Evolutionary conservation across 2,888 invertebrate genomes (phyloP), one percentile per base, ranked within the genome.

Genomic region (Melanotus villosus): DNA sequence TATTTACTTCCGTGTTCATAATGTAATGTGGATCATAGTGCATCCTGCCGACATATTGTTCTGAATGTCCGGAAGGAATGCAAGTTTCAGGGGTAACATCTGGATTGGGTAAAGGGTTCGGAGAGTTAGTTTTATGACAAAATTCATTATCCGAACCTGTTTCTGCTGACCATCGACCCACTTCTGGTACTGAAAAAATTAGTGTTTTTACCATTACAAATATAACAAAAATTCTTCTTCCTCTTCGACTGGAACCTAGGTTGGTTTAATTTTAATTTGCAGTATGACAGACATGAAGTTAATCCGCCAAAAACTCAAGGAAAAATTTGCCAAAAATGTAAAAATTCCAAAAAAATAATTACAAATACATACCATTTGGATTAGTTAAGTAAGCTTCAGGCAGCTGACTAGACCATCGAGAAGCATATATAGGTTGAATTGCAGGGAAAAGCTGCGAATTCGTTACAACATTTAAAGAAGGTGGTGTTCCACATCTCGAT

Each of bases 81-180:
- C 87, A 83, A 1, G 88, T 88, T 79, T 92, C 91, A 0, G 88
- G 87, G 0, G 91, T 92, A 58, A 93, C 89, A 80, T 93, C 93
- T 0, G 93, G 93, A 85, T 91, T 90, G n/a, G 93, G 93, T 74
- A 90, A 77, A 1, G 90, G 91, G 77, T 93, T 91, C 0, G 93
- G 93, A 30, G 90, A 90, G 65, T 85, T 88, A 0, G 87, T 89
- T 81, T 82, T 90, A 68, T 86, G 86, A 64, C 88, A 88, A 30
- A 89, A 88, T 78, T 93, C 93, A 78, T 90, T 92, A 80, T 93
- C 94, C 0, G 93, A 93, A 5, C 90, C 92, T 0, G 93, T 92
- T 73, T 93, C 93, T 65, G 92, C 93, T 0, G 93, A 93, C 94
- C 94, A 93, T 32, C 93, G 89, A 14, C 91, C 89, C 1, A 85